A percentile compares a stretch with the other conserved stretches of the same genome.
Evolutionary conservation across 2,888 invertebrate species (phyloP).

Genomic region (Diarsia mendica): DNA sequence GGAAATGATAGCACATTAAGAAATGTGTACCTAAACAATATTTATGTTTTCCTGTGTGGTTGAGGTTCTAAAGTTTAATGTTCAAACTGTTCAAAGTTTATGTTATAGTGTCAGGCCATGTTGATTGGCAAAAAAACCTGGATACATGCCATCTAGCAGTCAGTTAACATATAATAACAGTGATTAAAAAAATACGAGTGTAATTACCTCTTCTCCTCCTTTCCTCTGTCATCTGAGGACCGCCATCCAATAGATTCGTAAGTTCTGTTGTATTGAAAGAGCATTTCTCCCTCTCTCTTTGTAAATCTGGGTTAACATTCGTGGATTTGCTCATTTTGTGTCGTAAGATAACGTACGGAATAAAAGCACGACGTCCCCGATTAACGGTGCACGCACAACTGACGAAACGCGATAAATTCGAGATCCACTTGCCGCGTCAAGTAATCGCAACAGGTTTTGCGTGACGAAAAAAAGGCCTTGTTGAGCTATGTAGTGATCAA

Average conservation of each 20-base stretch:
- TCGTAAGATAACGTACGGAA: conserved; percentile 19
- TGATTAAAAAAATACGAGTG: conserved; percentile 13
- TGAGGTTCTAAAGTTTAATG: conserved; percentile 1
- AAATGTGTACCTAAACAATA: not conserved
- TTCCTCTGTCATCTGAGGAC: conserved; percentile 92
- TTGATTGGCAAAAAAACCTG: conserved; percentile 15
- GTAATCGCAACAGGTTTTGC: conserved; percentile 47
- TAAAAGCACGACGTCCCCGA: conserved; percentile 30
- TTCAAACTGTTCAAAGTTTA: conserved; percentile 35
- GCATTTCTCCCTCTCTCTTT: conserved; percentile 93
- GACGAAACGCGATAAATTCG: conserved; percentile 12
- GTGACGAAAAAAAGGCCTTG: conserved; percentile 24
- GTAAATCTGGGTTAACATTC: conserved; percentile 92
- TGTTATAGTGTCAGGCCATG: not conserved
- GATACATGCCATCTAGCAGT: not conserved
- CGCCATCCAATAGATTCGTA: conserved; percentile 94
- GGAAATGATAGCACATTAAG: not conserved
- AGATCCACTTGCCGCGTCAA: conserved; percentile 30
- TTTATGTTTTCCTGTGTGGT: not conserved
- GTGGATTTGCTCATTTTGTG: conserved; percentile 71
- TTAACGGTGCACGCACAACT: conserved; percentile 47
- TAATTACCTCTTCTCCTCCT: conserved; percentile 89
- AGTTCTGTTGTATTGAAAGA: conserved; percentile 94
- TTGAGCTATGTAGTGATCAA: conserved; percentile 11
- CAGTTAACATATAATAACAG: conserved; percentile 1